These are phyloP conservation scores for Trichonephila clavata DNA, from an alignment of 1,140 invertebrate species.

Conservation along the genomic window DNA sequence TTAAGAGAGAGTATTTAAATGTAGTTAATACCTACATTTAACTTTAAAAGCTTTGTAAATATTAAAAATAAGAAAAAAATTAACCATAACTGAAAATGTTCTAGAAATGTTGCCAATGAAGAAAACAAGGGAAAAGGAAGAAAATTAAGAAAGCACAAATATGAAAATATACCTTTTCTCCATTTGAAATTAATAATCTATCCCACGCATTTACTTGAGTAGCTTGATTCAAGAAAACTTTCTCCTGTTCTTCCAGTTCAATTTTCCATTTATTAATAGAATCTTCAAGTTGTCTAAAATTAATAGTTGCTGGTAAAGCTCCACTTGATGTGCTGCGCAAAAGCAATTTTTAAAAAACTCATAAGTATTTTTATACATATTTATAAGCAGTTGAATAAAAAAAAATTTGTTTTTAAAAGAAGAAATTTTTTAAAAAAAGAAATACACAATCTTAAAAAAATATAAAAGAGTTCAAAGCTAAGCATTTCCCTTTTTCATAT, in stretches of 20 bases:
- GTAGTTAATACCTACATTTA: neutral
- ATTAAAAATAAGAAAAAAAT: neutral
- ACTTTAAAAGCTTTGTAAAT: neutral
- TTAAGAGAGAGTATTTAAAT: no score
- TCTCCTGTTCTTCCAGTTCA: conserved; percentile 96
- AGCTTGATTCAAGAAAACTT: conserved; percentile 95
- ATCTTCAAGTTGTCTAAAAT: conserved; percentile 94
- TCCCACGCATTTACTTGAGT: conserved; percentile 98
- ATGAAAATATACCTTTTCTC: conserved; percentile 87
- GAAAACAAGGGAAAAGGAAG: no score
- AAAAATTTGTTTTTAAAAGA: no score
- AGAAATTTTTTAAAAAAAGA: no score
- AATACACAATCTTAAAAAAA: no score
- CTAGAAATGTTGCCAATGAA: neutral
- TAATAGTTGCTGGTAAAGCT: conserved; percentile 83
- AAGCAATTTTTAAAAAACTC: neutral
- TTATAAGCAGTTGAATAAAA: neutral
- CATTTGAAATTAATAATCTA: conserved; percentile 92
- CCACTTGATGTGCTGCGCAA: conserved; percentile 52
- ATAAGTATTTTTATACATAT: neutral
- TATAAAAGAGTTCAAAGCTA: no score
- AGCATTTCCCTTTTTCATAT: no score
- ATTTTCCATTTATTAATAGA: conserved; percentile 97
- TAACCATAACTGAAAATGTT: neutral
- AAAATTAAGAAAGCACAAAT: no score